Evolutionary conservation across 2,888 invertebrate genomes (phyloP), one percentile per base, ranked within the genome.

Genomic region (Rhingia rostrata): DNA sequence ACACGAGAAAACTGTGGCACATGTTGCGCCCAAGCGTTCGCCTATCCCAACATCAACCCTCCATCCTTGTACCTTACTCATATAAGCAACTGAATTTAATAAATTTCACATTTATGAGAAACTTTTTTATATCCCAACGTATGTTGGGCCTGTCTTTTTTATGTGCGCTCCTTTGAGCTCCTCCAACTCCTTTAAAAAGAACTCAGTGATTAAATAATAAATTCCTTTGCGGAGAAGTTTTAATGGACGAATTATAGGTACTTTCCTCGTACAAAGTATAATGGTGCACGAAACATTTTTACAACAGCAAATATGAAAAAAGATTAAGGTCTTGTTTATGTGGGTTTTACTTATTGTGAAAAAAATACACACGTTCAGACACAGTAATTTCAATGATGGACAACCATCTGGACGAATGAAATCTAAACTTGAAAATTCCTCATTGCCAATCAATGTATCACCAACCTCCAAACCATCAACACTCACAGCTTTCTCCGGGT

Each of bases 161-260:
- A 9, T 33, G 7, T 14, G 49, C 43, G n/a, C 14, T 22, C 33
- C 14, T n/a, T 33, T 61, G 39, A 51, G 22, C n/a, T n/a, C 5
- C 60, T 6, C 35, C 3, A 47, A 49, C 22, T 22, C 22, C 22
- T 22, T 22, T 22, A 22, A n/a, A 10, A 22, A 33, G 12, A 33
- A 12, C 33, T 6, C 60, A 12, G 72, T 73, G 72, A 73, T 73
- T 73, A 73, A 73, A 73, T 73, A 73, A 73, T 73, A 73, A 73
- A 73, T 73, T 73, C 45, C 22, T 22, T 22, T 45, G 60, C 6
- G 60, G 43, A 5, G 41, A 49, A 47, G 60, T 49, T 56, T 70
- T 60, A 60, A 70, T 70, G 70, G 53, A 53, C 32, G 33, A 32
- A 41, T 22, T 22, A 22, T 22, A 22, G 22, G 37, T 51, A 30